Percentiles rank a stretch among this genome's conserved stretches.
phyloP scores from a whole-genome alignment of 1,140 invertebrate genomes.

The Dolichoris vasculosae region DNA sequence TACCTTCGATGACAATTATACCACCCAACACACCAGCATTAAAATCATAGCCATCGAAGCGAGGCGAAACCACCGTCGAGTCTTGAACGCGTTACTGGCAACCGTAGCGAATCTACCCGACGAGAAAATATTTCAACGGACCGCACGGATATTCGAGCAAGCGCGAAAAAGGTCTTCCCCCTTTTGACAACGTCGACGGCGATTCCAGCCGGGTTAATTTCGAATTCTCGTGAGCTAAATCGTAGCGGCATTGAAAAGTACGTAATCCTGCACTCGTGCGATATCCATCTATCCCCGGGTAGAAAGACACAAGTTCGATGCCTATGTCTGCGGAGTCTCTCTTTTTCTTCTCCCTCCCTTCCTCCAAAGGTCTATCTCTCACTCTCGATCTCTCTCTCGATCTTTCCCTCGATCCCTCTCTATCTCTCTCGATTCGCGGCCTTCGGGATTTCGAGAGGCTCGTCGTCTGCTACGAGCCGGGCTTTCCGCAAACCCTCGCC shows the following conservation, averaged over 20 bases:
- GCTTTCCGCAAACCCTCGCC: conserved; percentile 60
- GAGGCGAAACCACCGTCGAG: neutral
- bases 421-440: conserved; percentile 25
- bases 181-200: too few relatives aligned
- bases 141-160: neutral
- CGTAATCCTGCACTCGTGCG: conserved; percentile 13
- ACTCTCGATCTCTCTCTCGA: neutral
- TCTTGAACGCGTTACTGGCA: too few relatives aligned
- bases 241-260: conserved; percentile 21
- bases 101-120: too few relatives aligned
- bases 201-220: conserved; percentile 12
- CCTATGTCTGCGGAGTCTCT: neutral
- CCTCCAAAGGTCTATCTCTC: too few relatives aligned
- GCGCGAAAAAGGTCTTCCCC: neutral
- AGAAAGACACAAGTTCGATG: conserved; percentile 4
- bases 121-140: neutral
- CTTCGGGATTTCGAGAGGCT: conserved; percentile 55
- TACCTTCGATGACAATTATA: too few relatives aligned
- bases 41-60: too few relatives aligned
- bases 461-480: conserved; percentile 53
- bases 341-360: too few relatives aligned
- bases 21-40: too few relatives aligned
- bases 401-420: neutral
- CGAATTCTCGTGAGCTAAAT: conserved; percentile 3
- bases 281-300: neutral